A percentile compares a stretch with the other conserved stretches of the same genome.
These are phyloP conservation scores for Sipha maydis DNA, from an alignment of 2,888 invertebrate genomes.

Conservation along the genomic window DNA sequence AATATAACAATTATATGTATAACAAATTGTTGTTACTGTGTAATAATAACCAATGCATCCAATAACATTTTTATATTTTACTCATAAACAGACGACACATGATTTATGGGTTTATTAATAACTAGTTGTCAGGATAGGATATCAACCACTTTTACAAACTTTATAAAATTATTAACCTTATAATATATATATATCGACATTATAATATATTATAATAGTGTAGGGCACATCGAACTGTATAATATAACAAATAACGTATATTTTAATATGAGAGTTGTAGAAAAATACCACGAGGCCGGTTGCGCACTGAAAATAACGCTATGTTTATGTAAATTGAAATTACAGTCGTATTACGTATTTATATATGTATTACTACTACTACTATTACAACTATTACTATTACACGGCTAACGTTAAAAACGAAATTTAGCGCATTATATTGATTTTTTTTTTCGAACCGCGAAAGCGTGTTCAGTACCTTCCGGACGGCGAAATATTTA, in stretches of 20 bases:
- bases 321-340: slow-evolving; percentile 42
- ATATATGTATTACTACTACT: not conserved
- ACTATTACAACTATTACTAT: too few species aligned
- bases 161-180: slow-evolving; percentile 34
- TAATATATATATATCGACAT: not conserved
- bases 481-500: not conserved
- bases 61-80: slow-evolving; percentile 6
- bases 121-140: slow-evolving; percentile 3
- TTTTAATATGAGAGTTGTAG: too few species aligned
- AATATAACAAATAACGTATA: too few species aligned
- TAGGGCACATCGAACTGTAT: too few species aligned
- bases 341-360: not conserved
- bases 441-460: slow-evolving; percentile 16
- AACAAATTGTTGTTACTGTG: not conserved
- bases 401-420: slow-evolving; percentile 1
- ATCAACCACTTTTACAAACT: slow-evolving; percentile 20
- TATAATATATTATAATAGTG: too few species aligned
- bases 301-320: not conserved
- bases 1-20: not conserved
- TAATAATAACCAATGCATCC: not conserved
- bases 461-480: slow-evolving; percentile 1
- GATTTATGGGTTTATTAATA: slow-evolving; percentile 46
- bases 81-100: not conserved
- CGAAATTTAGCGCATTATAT: slow-evolving; percentile 21
- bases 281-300: not conserved